Evolutionary conservation across 1,140 invertebrate species (phyloP), one percentile per base, ranked within the genome.

Genomic region (Papilio dardanus): DNA sequence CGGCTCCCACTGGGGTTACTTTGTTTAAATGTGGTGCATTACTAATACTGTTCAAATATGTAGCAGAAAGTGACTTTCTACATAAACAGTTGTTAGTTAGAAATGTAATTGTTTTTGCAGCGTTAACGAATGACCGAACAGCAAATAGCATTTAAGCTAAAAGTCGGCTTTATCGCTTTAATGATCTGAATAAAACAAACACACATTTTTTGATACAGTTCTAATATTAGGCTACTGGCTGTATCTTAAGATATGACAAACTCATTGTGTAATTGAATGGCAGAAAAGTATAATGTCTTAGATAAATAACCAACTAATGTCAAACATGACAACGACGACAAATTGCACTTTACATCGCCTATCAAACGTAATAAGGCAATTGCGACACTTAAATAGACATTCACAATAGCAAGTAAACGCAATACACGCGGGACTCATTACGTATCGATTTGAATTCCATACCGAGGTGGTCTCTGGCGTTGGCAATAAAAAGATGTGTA

Each of bases 381-480:
- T 37, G 19, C 35, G 31, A 40, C 21, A 69, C 67, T 69, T 40
- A 37, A 69, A 21, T 69, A 40, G 31, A 69, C n/a, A 69, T 37
- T 28, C 31, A 24, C 19, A 46, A 28, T 30, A 71, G 21, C 16
- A n/a, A 69, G 8, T 21, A 42, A 19, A 19, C 21, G 30, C 42
- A 54, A 50, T 37, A 31, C 37, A 42, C 14, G 42, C 24, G 24
- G 21, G 37, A 33, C 40, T 71, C 69, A 71, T 71, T 71, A 71
- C 24, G 69, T 71, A 71, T 71, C 69, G 69, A 80, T 80, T 80
- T 80, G 79, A 80, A 80, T 78, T 80, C 68, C 74, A 73, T 76
- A 12, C 76, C 31, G 65, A 50, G 68, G 74, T 71, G 37, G 37
- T 42, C 69, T 8, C 3, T 74, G 71, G 40, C 71, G 79, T 74